Evolutionary conservation across 2,113 vertebrate genomes (phyloP).

Genomic region (Clarias batrachus): DNA sequence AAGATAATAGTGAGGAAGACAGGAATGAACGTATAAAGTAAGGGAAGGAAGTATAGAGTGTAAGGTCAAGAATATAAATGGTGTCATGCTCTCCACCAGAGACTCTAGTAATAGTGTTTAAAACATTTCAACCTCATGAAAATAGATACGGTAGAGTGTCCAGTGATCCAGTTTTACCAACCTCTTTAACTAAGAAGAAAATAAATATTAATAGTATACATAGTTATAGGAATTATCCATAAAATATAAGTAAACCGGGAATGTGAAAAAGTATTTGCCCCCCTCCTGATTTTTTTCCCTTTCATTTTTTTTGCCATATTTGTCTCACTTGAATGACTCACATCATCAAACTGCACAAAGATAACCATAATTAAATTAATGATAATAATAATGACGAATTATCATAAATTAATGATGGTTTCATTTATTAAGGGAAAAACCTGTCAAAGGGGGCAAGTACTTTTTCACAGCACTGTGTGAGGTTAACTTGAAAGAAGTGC

Average conservation of each 20-base stretch:
- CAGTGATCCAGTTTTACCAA: background rate
- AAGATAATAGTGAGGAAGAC: constrained; percentile 27
- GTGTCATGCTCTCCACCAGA: background rate
- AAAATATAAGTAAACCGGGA: background rate
- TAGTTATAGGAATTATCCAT: background rate
- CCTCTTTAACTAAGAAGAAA: background rate
- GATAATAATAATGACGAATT: too few species aligned
- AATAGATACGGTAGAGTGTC: background rate
- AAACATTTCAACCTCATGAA: constrained; percentile 35
- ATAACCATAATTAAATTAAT: too few species aligned
- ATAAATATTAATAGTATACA: background rate
- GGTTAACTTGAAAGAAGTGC: background rate
- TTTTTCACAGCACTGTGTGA: background rate
- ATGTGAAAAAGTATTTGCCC: too few species aligned
- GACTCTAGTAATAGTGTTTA: constrained; percentile 19
- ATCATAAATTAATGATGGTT: too few species aligned
- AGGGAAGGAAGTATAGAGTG: constrained; percentile 29
- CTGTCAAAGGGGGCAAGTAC: too few species aligned
- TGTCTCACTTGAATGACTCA: too few species aligned
- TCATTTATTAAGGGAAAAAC: too few species aligned
- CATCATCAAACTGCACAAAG: too few species aligned
- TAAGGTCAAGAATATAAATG: constrained; percentile 48
- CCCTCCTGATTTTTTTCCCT: too few species aligned
- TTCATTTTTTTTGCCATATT: too few species aligned
- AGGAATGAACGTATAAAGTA: constrained; percentile 36